Percentiles rank a stretch among this genome's conserved stretches.
phyloP scores from a whole-genome alignment of 2,888 invertebrate species.

The Pristionchus japonicus region DNA sequence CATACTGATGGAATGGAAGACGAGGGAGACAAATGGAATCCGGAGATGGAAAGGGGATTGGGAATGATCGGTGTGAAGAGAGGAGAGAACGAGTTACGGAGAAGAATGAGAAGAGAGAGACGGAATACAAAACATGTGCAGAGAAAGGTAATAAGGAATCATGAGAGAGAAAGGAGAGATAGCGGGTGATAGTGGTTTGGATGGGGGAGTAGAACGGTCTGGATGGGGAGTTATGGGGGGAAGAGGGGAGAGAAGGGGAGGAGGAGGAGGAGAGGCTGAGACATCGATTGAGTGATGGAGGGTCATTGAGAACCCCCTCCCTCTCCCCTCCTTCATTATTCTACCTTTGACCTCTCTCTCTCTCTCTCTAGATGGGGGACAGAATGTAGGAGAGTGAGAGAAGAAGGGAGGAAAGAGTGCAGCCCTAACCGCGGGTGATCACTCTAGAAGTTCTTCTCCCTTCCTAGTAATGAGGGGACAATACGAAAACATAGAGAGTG shows the following conservation, averaged over 20 bases:
- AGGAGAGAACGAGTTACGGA: constrained; percentile 47
- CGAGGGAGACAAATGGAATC: constrained; percentile 29
- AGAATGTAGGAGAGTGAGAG: not conserved
- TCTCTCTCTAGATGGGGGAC: constrained; percentile 2
- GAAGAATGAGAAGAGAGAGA: constrained; percentile 31
- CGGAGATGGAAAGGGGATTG: constrained; percentile 26
- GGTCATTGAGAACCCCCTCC: constrained; percentile 10
- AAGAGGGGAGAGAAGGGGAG: not conserved
- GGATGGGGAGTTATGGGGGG: not conserved
- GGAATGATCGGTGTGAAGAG: constrained; percentile 34
- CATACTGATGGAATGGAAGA: constrained; percentile 11
- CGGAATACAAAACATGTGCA: not conserved
- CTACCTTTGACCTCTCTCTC: constrained; percentile 28
- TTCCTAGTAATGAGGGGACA: not conserved
- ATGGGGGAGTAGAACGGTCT: not conserved
- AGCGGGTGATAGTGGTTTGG: not conserved
- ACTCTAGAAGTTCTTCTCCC: not conserved
- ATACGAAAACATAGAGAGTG: not conserved
- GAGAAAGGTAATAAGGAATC: not conserved
- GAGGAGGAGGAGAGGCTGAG: not conserved
- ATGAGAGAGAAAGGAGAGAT: constrained; percentile 2
- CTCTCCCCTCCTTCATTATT: not conserved
- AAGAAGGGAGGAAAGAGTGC: not conserved
- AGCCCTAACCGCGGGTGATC: not conserved
- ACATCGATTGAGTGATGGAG: constrained; percentile 34